Percentiles rank a stretch among this genome's conserved stretches.
phyloP scores from a whole-genome alignment of 2,113 vertebrate species.

The Chunga burmeisteri region DNA sequence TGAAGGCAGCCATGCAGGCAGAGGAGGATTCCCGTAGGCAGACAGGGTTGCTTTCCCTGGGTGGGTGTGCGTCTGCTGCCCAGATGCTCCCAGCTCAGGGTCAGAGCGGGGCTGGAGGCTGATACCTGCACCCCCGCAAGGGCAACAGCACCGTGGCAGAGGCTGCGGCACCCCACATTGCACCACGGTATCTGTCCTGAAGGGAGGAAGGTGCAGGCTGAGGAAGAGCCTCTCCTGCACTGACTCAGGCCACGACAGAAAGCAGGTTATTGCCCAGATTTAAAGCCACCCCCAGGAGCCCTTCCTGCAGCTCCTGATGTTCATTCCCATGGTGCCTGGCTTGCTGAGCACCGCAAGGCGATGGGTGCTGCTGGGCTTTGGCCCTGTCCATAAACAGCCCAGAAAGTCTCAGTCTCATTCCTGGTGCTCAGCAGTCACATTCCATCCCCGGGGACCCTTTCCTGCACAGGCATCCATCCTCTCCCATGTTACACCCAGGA shows the following conservation, averaged over 20 bases:
- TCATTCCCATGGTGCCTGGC: not conserved
- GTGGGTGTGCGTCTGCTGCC: not conserved
- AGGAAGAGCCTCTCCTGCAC: not conserved
- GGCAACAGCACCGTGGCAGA: fast-evolving
- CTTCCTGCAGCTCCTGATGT: not conserved
- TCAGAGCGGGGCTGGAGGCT: not conserved
- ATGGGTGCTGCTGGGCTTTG: not conserved
- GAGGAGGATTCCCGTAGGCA: not conserved
- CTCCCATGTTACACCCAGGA: not conserved
- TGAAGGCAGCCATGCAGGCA: not conserved
- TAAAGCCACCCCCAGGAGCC: not conserved
- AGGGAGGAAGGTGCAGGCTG: not conserved
- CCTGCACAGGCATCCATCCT: not conserved
- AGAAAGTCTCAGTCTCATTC: not conserved
- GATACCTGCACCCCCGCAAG: not conserved
- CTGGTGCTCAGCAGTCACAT: not conserved
- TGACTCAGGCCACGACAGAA: not conserved
- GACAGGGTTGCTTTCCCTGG: not conserved
- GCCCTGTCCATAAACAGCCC: not conserved
- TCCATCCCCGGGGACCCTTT: not conserved
- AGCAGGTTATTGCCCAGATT: not conserved
- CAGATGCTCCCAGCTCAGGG: not conserved
- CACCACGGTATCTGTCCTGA: not conserved
- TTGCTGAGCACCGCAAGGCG: not conserved
- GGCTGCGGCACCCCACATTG: too few species aligned